Evolutionary conservation across 2,113 vertebrate genomes (phyloP).

Genomic region (Gasterosteus aculeatus): DNA sequence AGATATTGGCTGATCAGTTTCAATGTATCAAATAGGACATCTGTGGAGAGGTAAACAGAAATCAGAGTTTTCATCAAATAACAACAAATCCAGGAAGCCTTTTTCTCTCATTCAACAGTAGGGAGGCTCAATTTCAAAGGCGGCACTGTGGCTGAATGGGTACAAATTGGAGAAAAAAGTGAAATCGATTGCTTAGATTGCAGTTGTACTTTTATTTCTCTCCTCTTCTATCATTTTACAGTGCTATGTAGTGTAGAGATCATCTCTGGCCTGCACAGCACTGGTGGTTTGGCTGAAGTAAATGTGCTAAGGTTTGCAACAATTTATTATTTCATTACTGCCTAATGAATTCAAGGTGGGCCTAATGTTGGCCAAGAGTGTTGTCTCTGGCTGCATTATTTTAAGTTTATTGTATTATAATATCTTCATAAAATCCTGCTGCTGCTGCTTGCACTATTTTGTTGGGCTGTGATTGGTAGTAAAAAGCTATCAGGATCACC

Average conservation of each 20-base stretch:
- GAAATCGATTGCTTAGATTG: constrained; percentile 89
- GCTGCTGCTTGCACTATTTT: no score
- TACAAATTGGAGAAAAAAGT: constrained; percentile 88
- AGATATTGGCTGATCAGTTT: constrained; percentile 75
- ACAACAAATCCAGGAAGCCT: constrained; percentile 73
- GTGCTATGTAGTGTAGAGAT: constrained; percentile 75
- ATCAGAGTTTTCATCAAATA: constrained; percentile 79
- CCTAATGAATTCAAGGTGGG: neutral
- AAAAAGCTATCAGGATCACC: no score
- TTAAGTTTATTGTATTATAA: neutral
- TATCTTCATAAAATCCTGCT: neutral
- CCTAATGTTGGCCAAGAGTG: neutral
- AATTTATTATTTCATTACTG: neutral
- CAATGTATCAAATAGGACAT: constrained; percentile 69
- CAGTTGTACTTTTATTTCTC: constrained; percentile 88
- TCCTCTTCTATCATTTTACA: constrained; percentile 81
- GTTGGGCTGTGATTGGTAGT: no score
- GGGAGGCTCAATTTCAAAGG: constrained; percentile 90
- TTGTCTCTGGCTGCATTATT: neutral
- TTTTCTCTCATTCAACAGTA: constrained; percentile 81
- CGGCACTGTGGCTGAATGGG: constrained; percentile 73
- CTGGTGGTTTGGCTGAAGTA: constrained; percentile 76
- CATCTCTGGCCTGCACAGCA: constrained; percentile 70
- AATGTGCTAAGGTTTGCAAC: constrained; percentile 21
- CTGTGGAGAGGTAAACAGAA: constrained; percentile 78